Base-by-base conservation (phyloP, 2,888 invertebrate genomes). In the Phyllotreta cruciferae region DNA sequence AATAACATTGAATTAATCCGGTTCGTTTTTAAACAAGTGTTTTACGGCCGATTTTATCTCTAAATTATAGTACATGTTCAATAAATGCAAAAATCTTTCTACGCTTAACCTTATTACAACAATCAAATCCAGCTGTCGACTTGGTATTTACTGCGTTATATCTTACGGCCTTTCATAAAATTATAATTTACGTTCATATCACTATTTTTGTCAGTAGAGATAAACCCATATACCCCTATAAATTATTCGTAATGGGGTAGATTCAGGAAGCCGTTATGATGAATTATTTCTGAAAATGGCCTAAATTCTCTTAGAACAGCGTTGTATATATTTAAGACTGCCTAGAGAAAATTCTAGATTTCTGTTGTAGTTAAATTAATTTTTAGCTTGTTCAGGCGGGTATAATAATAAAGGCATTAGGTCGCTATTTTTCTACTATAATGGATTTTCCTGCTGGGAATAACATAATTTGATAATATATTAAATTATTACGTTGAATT, bases 141-240 rank as follows among this genome's bases (percentile, higher is more conserved):
- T 11, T 34, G 41, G 37, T 53, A 53, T 60, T 60, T 60, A 53
- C 52, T 38, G 41, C 14, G 38, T 50, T 50, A 50, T 60, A 64
- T 61, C 64, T 57, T 54, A 42, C 36, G 9, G 47, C 49, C 61
- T 56, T 60, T 64, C 57, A 64, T 64, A 64, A 61, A 64, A 64
- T 56, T 42, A 49, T 54, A 47, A 64, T 64, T 44, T 50, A 57
- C 47, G 64, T 47, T 39, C 41, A 61, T 56, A 64, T 64, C 64
- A 64, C 54, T 61, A 64, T 61, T 64, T 61, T 64, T 55, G 49
- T 64, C 57, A 54, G 62, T 54, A 56, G 42, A 62, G 60, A 67
- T 67, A 65, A 65, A 65, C 58, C 61, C 50, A 57, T 62, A 88
- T 83, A 75, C 72, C 77, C 53, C 73, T 78, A 50, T 70, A 69